Conservation (phyloP, 2,113 vertebrate genomes). For the Larimichthys polyactis region DNA sequence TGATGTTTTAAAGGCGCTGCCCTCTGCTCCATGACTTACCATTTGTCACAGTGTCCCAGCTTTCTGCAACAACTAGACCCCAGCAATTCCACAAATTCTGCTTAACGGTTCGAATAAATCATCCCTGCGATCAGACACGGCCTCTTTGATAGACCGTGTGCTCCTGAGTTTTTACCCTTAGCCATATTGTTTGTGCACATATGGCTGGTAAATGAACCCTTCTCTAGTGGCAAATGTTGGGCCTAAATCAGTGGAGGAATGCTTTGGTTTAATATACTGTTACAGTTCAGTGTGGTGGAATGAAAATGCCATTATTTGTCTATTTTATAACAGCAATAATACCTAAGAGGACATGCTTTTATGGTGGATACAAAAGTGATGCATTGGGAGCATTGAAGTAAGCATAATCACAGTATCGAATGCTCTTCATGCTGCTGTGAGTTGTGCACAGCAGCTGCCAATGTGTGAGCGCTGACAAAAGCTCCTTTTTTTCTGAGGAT, state of each 20-base stretch:
- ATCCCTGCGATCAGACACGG: conserved; percentile 8
- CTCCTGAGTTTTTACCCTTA: conserved; percentile 19
- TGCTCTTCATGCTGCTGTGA: background rate
- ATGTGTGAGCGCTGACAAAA: background rate
- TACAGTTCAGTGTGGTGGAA: background rate
- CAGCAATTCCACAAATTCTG: conserved; percentile 49
- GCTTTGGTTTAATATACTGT: conserved; percentile 4
- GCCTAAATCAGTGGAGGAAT: background rate
- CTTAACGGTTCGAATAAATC: conserved; percentile 55
- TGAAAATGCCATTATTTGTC: conserved; percentile 7
- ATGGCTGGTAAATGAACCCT: conserved; percentile 33
- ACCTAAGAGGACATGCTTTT: conserved; percentile 4
- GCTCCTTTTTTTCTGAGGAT: background rate
- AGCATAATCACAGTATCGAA: conserved; percentile 24
- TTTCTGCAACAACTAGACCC: conserved; percentile 40
- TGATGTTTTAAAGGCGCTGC: conserved; percentile 48
- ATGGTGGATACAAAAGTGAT: conserved; percentile 20
- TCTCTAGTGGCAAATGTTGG: conserved; percentile 18
- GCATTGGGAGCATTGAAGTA: conserved; percentile 10
- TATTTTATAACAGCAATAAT: conserved; percentile 14
- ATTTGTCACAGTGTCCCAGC: conserved; percentile 51
- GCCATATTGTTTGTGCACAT: conserved; percentile 28
- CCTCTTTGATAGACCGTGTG: conserved; percentile 3
- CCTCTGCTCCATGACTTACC: conserved; percentile 27
- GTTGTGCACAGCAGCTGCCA: conserved; percentile 1